Evolutionary conservation across 2,797 vertebrate species (phyloP), one percentile per base, ranked within the genome.

Genomic region (Chrysocyon brachyurus): DNA sequence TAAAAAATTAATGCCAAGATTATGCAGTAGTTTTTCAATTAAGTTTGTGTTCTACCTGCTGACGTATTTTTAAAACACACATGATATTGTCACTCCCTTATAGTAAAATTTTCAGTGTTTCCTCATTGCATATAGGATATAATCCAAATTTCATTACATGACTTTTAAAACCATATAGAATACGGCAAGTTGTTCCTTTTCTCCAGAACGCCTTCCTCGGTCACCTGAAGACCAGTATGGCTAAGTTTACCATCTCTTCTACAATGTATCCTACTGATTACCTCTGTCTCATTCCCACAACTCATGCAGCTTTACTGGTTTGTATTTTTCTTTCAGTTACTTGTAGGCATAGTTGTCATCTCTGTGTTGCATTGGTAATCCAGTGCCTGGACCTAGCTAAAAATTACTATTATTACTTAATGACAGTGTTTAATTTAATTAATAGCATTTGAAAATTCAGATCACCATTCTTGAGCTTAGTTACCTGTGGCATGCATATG

Each of bases 381-480:
- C 46, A 88, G 40, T 86, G 14, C 70, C 46, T 64, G 52, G 70
- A 46, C n/a, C 5, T 52, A 66, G 19, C 82, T 82, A 26, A 73
- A 15, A 36, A 40, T 73, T 46, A 46, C 70, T 73, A 22, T 73
- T 46, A 24, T 46, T 73, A 59, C 59, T 85, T 54, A 56, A 19
- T 78, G 33, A 84, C 84, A 52, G 33, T 59, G 19, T 77, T 75
- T 66, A 56, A 59, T 63, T 75, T 79, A 46, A 54, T 90, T 64
- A 95, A 84, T 94, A 63, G 36, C 63, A 36, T 94, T 91, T 81
- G 72, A 94, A 31, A 63, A 81, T 96, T 97, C 91, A 78, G 79
- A 22, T 73, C 40, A 61, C 52, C 52, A 26, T 95, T 88, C 73
- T 95, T 28, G 52, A 77, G 72, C 91, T 92, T 56, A 73, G 14